Base-by-base conservation (phyloP, 2,113 vertebrate genomes). In the Poecile atricapillus region DNA sequence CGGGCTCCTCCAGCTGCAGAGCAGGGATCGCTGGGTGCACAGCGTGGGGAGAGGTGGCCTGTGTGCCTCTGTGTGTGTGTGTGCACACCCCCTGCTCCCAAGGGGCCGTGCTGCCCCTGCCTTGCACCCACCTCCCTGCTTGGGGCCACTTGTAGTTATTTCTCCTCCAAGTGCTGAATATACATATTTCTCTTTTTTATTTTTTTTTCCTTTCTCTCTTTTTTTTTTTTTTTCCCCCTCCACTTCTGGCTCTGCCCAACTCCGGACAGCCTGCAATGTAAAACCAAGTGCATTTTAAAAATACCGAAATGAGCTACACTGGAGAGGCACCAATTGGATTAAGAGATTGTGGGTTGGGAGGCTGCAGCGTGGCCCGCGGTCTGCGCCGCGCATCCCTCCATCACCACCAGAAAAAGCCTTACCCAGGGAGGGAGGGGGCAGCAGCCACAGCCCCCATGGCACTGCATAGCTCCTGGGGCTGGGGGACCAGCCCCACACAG, bases 251-350 rank as follows among this genome's bases (percentile, higher is more conserved):
- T 83, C 79, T 96, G 86, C 79, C 92, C 86, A 47, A 47, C 86
- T 83, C 85, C 35, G 15, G 94, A 93, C 96, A 96, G 96, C 94
- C 94, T 95, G 94, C 95, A 94, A 96, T 95, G 96, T 94, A 95
- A 96, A 94, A 95, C 95, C 86, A 96, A 95, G 95, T 95, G 87
- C 95, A 94, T 96, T 97, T 95, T 94, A 94, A 90, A 95, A 87
- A 62, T 91, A 89, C 92, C 8, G 15, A 85, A 78, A 85, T 19
- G 58, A 92, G 92, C 89, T 93, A 43, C 89, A 47, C 43, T 84
- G 93, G 93, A 78, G 67, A 89, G 90, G 84, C 65, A 92, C 67
- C 94, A 85, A 83, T 77, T 93, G 93, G 92, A 96, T 94, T 92
- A 94, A 92, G 85, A 70, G 93, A 87, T 92, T 97, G 85, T 86